A percentile compares a stretch with the other conserved stretches of the same genome.
phyloP scores from a whole-genome alignment of 2,113 vertebrate species.

The Kobus ellipsiprymnus region DNA sequence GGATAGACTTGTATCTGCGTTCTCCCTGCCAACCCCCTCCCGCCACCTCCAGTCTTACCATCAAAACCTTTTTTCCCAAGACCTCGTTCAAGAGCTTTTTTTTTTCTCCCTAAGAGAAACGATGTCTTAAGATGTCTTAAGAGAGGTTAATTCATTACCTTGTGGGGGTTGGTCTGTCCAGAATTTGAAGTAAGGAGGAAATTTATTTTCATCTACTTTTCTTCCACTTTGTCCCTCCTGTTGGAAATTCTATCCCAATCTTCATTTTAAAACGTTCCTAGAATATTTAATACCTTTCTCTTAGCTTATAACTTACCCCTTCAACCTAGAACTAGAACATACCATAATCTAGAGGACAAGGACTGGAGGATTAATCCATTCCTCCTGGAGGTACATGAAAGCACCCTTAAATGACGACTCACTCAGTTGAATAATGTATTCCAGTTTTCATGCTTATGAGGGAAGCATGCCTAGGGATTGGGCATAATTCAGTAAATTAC shows the following conservation, averaged over 20 bases:
- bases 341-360: not conserved
- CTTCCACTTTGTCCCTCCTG: not conserved
- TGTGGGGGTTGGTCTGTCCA: not conserved
- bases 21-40: fast-evolving
- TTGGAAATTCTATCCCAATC: not conserved
- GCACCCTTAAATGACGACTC: not conserved
- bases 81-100: not conserved
- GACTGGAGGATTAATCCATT: not conserved
- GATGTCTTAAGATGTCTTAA: not conserved
- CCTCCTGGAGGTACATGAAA: not conserved
- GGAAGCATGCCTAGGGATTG: not conserved
- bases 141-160: not conserved
- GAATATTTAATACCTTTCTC: not conserved
- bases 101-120: not conserved
- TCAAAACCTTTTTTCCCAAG: not conserved
- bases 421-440: not conserved
- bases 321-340: not conserved
- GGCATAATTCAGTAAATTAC: not conserved
- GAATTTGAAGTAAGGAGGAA: not conserved
- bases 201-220: not conserved
- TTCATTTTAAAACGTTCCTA: not conserved
- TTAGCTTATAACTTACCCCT: not conserved
- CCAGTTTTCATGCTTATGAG: not conserved
- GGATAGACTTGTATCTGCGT: not conserved
- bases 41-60: not conserved